These are phyloP conservation scores for Microcebus griseorufus DNA, from an alignment of 2,113 vertebrate genomes.

Conservation along the genomic window DNA sequence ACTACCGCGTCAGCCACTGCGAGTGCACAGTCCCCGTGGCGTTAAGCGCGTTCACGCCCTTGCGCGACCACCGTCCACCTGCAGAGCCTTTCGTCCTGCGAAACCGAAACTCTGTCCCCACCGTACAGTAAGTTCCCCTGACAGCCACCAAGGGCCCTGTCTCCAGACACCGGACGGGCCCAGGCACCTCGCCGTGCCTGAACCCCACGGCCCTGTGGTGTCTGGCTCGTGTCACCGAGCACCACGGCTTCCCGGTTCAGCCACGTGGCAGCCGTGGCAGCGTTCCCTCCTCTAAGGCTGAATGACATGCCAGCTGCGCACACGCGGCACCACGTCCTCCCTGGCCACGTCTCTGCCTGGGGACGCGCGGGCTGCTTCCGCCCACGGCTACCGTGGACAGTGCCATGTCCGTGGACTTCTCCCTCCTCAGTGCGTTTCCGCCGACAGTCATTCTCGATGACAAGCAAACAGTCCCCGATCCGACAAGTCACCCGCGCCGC, in stretches of 20 bases:
- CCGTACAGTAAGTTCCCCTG: fast-evolving
- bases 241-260: fast-evolving
- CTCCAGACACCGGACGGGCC: fast-evolving
- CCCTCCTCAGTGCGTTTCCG: fast-evolving
- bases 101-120: neutral
- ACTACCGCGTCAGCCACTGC: fast-evolving
- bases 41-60: fast-evolving
- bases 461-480: fast-evolving
- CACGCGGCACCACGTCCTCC: fast-evolving
- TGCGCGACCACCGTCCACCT: fast-evolving
- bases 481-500: fast-evolving
- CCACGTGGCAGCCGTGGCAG: too few species aligned
- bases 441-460: neutral
- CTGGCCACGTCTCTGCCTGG: fast-evolving
- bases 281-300: fast-evolving
- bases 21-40: fast-evolving
- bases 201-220: fast-evolving
- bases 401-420: fast-evolving
- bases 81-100: fast-evolving
- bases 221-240: fast-evolving
- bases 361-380: fast-evolving
- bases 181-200: fast-evolving
- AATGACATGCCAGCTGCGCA: fast-evolving
- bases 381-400: fast-evolving
- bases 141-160: fast-evolving